Conservation (phyloP, 2,888 invertebrate species). For the Lepeophtheirus nordmannii region DNA sequence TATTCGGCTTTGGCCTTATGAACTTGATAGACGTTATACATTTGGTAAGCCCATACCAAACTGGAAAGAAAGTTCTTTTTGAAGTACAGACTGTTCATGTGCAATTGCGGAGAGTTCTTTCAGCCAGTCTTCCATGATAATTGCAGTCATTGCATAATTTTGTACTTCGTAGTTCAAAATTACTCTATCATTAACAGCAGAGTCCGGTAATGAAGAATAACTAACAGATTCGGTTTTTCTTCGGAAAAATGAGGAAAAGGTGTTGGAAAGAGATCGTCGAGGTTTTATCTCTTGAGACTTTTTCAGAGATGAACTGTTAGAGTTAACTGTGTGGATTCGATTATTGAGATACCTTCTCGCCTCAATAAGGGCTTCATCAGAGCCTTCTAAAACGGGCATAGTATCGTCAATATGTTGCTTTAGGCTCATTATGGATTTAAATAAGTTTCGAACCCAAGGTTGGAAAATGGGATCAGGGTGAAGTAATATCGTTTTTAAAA, state of each 20-base stretch:
- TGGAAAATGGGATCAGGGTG: conserved; percentile 70
- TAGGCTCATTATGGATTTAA: conserved; percentile 45
- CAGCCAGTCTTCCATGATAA: conserved; percentile 83
- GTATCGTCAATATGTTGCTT: conserved; percentile 17
- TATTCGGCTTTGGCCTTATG: not conserved
- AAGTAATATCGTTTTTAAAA: conserved; percentile 69
- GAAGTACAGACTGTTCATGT: conserved; percentile 62
- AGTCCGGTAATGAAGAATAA: conserved; percentile 1
- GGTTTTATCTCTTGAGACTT: not conserved
- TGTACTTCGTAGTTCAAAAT: conserved; percentile 30
- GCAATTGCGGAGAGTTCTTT: conserved; percentile 86
- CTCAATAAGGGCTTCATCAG: conserved; percentile 19
- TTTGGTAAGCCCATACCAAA: conserved; percentile 15
- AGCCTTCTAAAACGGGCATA: conserved; percentile 11
- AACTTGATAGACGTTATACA: not conserved
- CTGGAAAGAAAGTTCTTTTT: conserved; percentile 18
- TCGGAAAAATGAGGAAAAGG: not conserved
- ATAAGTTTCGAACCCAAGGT: conserved; percentile 74
- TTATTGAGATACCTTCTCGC: conserved; percentile 10
- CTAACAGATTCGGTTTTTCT: not conserved
- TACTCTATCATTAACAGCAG: not conserved
- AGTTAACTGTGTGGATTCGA: not conserved
- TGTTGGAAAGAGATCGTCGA: conserved; percentile 10
- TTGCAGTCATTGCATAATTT: conserved; percentile 59
- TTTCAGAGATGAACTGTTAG: not conserved